These are phyloP conservation scores for Anguilla anguilla DNA, from an alignment of 2,797 vertebrate species.

Conservation along the genomic window DNA sequence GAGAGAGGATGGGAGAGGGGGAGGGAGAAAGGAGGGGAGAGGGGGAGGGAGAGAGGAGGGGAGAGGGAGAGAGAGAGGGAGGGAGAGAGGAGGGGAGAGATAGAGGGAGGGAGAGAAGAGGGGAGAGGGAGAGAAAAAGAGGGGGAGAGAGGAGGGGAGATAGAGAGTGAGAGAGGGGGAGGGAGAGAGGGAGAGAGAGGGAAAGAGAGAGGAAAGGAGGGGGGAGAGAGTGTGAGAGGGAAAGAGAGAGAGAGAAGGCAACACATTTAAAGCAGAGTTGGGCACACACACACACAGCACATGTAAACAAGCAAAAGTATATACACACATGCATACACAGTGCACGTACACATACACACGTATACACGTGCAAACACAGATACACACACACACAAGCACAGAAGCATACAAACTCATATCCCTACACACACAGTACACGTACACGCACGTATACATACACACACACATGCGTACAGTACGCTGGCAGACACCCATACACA, in stretches of 20 bases:
- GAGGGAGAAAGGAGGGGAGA: too few relatives aligned
- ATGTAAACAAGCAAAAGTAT: constrained; percentile 38
- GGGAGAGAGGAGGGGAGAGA: constrained; percentile 27
- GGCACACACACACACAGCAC: constrained; percentile 42
- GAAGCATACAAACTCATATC: constrained; percentile 14
- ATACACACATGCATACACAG: constrained; percentile 26
- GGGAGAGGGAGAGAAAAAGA: too few relatives aligned
- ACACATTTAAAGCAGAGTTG: constrained; percentile 17
- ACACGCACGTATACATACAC: not conserved
- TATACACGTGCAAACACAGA: not conserved
- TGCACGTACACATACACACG: not conserved
- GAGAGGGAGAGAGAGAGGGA: not conserved
- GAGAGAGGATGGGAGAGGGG: too few relatives aligned
- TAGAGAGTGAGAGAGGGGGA: constrained; percentile 44
- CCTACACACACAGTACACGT: not conserved
- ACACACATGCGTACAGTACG: constrained; percentile 10
- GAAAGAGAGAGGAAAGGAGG: too few relatives aligned
- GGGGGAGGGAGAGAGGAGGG: not conserved
- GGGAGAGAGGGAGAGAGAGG: not conserved
- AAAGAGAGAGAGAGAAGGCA: constrained; percentile 7
- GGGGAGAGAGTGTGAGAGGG: too few relatives aligned
- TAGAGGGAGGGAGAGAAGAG: not conserved
- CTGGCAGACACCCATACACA: constrained; percentile 11
- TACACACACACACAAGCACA: constrained; percentile 31
- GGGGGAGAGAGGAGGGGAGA: too few relatives aligned